Evolutionary conservation across 2,888 invertebrate species (phyloP).

Genomic region (Hedya salicella): DNA sequence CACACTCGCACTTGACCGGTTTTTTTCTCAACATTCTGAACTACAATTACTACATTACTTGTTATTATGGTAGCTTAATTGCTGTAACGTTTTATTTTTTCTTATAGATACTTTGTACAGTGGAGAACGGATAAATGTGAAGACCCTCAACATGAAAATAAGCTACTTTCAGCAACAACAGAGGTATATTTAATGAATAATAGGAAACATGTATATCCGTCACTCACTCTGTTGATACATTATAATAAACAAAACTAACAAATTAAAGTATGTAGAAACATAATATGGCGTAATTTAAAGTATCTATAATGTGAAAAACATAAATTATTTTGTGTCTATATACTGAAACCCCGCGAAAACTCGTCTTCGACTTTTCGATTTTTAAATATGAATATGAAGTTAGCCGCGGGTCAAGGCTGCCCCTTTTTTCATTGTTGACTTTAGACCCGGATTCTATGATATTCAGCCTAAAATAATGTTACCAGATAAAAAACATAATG

Average conservation of each 20-base stretch:
- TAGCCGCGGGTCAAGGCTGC: constrained; percentile 48
- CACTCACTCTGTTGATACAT: no score
- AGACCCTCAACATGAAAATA: constrained; percentile 65
- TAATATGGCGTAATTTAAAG: no score
- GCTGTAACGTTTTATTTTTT: neutral
- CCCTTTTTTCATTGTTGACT: constrained; percentile 38
- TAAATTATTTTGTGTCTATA: no score
- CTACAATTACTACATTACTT: no score
- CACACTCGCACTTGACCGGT: no score
- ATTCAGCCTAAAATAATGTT: constrained; percentile 37
- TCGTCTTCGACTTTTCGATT: constrained; percentile 39
- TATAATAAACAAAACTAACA: no score
- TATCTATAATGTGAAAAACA: no score
- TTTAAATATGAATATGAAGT: constrained; percentile 49
- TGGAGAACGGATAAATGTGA: constrained; percentile 72
- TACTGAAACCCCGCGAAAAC: constrained; percentile 36
- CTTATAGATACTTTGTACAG: constrained; percentile 71
- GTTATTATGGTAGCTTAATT: no score
- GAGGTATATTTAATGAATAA: constrained; percentile 71
- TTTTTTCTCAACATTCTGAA: no score
- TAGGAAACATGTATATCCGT: neutral
- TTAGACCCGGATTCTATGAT: constrained; percentile 10
- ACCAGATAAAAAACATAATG: no score
- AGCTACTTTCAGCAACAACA: constrained; percentile 81
- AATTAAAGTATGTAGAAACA: no score